Percentiles rank a stretch among this genome's conserved stretches.
Evolutionary conservation across 2,797 vertebrate genomes (phyloP).

Genomic region (Gallirallus australis): DNA sequence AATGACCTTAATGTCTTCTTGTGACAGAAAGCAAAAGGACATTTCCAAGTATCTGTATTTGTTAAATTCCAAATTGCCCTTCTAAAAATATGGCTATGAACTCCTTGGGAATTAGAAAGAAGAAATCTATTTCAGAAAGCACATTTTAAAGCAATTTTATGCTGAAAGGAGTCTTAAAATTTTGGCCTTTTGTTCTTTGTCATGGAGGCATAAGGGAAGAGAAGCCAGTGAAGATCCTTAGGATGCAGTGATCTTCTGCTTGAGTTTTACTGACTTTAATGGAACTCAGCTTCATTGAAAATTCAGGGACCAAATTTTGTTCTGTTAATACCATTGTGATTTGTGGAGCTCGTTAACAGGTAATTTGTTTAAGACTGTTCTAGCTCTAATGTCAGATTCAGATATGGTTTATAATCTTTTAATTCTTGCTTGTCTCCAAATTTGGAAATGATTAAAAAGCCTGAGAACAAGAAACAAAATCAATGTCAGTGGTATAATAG

Average conservation of each 20-base stretch:
- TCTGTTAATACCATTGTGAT: not conserved
- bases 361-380: not conserved
- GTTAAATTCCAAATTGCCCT: constrained; percentile 50
- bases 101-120: constrained; percentile 31
- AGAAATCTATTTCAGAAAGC: constrained; percentile 20
- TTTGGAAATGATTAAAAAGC: not conserved
- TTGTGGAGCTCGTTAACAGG: not conserved
- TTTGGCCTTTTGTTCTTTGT: constrained; percentile 20
- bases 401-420: not conserved
- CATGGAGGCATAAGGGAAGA: not conserved
- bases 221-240: not conserved
- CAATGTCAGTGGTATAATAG: not conserved
- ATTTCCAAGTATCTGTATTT: constrained; percentile 31
- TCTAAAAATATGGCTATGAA: constrained; percentile 47
- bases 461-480: not conserved
- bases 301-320: not conserved
- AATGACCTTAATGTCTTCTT: constrained; percentile 27
- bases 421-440: not conserved
- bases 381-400: not conserved
- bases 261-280: not conserved
- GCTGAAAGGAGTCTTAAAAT: constrained; percentile 14
- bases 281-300: not conserved
- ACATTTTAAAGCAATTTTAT: constrained; percentile 17
- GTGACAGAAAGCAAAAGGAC: constrained; percentile 18
- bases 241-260: not conserved